Evolutionary conservation across 2,113 vertebrate genomes (phyloP), one percentile per base, ranked within the genome.

Genomic region (Myocastor coypus): DNA sequence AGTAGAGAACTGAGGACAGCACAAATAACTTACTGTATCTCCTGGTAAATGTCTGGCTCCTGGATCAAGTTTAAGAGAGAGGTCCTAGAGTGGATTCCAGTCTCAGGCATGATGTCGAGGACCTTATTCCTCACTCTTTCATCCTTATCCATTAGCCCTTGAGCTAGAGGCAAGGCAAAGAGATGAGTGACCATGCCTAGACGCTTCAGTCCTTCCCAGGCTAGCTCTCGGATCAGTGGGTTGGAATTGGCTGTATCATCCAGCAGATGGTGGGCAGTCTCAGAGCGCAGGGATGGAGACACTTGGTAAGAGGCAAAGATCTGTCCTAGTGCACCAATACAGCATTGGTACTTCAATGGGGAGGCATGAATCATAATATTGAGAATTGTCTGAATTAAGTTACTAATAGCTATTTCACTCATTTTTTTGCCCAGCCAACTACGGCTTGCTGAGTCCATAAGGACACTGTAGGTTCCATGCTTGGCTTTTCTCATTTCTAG

Each of bases 181-280:
- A 97, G 94, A 50, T 91, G 95, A 12, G 82, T 92, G 37, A 98
- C 83, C 46, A 98, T 94, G 46, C 97, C 95, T 42, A 98, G 95
- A 61, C 94, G 92, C 64, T 97, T 97, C n/a, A 98, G 84, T 52
- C 93, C 97, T 94, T 97, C 97, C 98, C 97, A 96, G 75, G 97
- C 97, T 1, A 93, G 91, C 71, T 96, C 96, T 55, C 96, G 94
- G 81, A 97, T 97, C 22, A 73, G 46, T 34, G 97, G 94, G 30
- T 96, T 97, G 68, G 91, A 83, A 88, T 97, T 86, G n/a, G 84
- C 61, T 0, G 97, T 97, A 66, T 98, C 97, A 34, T 94, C 88
- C 7, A 97, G 80, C 50, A 98, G 96, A 13, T 64, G 89, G 50
- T 55, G 75, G 4, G 93, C 96, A 16, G 96, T 94, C 83, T 94